phyloP scores from a whole-genome alignment of 2,888 invertebrate species.

The Drosophila prolongata region DNA sequence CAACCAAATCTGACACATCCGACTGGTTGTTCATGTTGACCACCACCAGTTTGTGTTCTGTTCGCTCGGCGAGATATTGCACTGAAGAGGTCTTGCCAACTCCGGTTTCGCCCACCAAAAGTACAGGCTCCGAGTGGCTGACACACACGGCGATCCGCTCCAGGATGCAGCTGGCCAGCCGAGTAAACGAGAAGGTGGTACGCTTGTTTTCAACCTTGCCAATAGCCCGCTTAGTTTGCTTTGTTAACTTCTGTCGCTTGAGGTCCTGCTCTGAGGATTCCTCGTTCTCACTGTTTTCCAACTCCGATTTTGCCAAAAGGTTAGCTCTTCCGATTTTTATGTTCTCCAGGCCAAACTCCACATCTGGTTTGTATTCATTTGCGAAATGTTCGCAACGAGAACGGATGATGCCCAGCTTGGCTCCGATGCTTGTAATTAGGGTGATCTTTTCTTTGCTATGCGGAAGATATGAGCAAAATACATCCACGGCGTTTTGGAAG shows the following conservation, averaged over 20 bases:
- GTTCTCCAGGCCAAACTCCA: constrained; percentile 86
- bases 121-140: constrained; percentile 92
- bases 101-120: constrained; percentile 99
- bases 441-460: constrained; percentile 88
- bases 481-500: constrained; percentile 95
- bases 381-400: constrained; percentile 93
- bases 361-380: constrained; percentile 91
- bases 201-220: constrained; percentile 71
- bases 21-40: constrained; percentile 99
- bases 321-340: constrained; percentile 90
- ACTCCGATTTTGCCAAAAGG: constrained; percentile 82
- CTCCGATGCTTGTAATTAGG: constrained; percentile 90
- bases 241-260: constrained; percentile 77
- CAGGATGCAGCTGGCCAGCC: constrained; percentile 91
- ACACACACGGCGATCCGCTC: constrained; percentile 96
- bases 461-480: constrained; percentile 93
- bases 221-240: constrained; percentile 53
- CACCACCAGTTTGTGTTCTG: constrained; percentile 94
- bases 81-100: constrained; percentile 98
- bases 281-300: constrained; percentile 37
- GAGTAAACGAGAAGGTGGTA: constrained; percentile 92
- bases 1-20: constrained; percentile 97
- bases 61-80: constrained; percentile 94
- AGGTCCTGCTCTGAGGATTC: constrained; percentile 41
- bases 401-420: constrained; percentile 92